These are phyloP conservation scores for Kuschelorhynchus macadamiae DNA, from an alignment of 2,888 invertebrate species.

Conservation along the genomic window DNA sequence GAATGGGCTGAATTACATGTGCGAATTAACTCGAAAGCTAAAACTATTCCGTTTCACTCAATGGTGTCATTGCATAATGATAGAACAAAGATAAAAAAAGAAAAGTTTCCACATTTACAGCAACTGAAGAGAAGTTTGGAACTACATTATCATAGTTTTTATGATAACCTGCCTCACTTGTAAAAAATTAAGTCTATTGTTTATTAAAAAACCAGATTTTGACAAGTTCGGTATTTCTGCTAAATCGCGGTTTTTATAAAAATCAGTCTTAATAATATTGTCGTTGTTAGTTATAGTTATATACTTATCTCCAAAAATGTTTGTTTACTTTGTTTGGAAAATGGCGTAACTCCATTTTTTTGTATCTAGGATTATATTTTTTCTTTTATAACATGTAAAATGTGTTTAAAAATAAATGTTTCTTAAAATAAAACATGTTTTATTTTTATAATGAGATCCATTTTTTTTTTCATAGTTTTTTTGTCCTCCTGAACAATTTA, in stretches of 20 bases:
- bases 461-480: too few species aligned
- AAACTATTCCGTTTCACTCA: constrained; percentile 43
- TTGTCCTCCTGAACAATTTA: too few species aligned
- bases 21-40: constrained; percentile 35
- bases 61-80: constrained; percentile 40
- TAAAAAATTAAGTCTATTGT: too few species aligned
- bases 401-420: too few species aligned
- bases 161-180: constrained; percentile 23
- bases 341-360: constrained; percentile 30
- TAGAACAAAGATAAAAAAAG: constrained; percentile 48
- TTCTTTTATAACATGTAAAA: too few species aligned
- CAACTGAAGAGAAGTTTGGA: constrained; percentile 43
- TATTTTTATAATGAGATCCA: too few species aligned
- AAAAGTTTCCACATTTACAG: constrained; percentile 46
- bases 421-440: too few species aligned
- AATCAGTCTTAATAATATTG: constrained; percentile 23
- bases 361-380: background rate
- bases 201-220: too few species aligned
- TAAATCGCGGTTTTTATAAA: too few species aligned
- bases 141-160: constrained; percentile 41
- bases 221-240: too few species aligned
- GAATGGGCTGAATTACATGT: constrained; percentile 39
- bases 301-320: too few species aligned
- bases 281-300: background rate
- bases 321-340: constrained; percentile 7